Percentiles rank a stretch among this genome's conserved stretches.
phyloP scores from a whole-genome alignment of 37 sponge, comb jelly and placozoan species.

The Tethya wilhelma region DNA sequence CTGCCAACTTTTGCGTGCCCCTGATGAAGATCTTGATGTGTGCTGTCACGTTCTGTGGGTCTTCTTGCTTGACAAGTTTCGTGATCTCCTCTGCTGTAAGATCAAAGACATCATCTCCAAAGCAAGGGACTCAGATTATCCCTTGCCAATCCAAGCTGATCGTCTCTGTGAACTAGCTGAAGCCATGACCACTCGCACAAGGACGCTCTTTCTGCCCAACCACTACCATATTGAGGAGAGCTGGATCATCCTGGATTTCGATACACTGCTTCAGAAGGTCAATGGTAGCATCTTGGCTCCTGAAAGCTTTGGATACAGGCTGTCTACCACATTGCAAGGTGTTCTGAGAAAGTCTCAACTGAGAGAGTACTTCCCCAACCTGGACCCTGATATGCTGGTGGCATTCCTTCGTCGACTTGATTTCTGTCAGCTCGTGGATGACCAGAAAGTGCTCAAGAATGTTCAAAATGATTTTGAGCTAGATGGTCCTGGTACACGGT shows the following conservation, averaged over 20 bases:
- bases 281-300: conserved; percentile 52
- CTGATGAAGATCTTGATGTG: conserved; percentile 16
- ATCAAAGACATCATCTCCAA: conserved; percentile 15
- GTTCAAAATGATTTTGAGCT: too few species aligned
- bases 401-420: conserved; percentile 41
- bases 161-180: conserved; percentile 46
- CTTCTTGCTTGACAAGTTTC: conserved; percentile 24
- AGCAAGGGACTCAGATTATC: conserved; percentile 16
- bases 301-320: not conserved
- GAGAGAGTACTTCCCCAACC: conserved; percentile 3
- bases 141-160: conserved; percentile 19
- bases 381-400: conserved; percentile 28
- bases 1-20: conserved; percentile 7
- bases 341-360: conserved; percentile 28
- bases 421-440: conserved; percentile 36
- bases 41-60: conserved; percentile 49
- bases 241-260: conserved; percentile 47
- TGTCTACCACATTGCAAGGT: conserved; percentile 13
- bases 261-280: conserved; percentile 33
- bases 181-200: conserved; percentile 12
- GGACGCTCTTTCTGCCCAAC: conserved; percentile 43
- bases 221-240: not conserved
- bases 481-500: too few species aligned
- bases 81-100: conserved; percentile 5
- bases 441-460: conserved; percentile 25